Evolutionary conservation across 2,797 vertebrate genomes (phyloP), one percentile per base, ranked within the genome.

Genomic region (Phyllotis vaccarum): DNA sequence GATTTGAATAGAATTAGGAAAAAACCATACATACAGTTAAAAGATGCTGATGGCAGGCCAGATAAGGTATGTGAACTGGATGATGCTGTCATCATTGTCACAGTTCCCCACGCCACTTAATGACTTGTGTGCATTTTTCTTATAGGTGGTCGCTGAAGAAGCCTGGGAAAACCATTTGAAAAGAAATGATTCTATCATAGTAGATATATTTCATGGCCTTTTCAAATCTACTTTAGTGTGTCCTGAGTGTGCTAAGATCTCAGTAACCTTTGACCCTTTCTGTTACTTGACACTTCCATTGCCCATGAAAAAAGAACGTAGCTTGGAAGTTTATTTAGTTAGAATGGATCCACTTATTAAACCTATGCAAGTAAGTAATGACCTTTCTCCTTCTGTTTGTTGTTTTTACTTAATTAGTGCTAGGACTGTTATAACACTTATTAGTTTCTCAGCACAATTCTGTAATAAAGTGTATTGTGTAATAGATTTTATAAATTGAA

Each of bases 191-290:
- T 99, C 99, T 95, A 99, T 99, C 98, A 99, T 99, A 88, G 99
- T 99, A 97, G 99, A 99, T 98, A 99, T 99, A 98, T 99, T 99
- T 98, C 99, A 99, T 62, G 99, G 99, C 95, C 99, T 99, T 97
- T 99, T 99, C 98, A 99, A 99, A 98, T 99, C 99, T 90, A 99
- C 99, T 0, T 97, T 99, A 94, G 99, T 99, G 97, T 99, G 99
- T 98, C 99, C 99, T 29, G 99, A 99, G 89, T 99, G 99, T 97
- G 97, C 99, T 91, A 99, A 99, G 98, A 99, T 99, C 97, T 99
- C 99, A 1, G 99, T 99, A 97, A 99, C 99, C 62, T 99, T 99
- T 97, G 99, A 99, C 96, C 99, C 99, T 19, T 99, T 99, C 98
- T 99, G 99, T 98, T 99, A 99, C 97, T 98, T 99, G 98, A 99